Evolutionary conservation across 2,888 invertebrate species (phyloP).

Genomic region (Mallateleia sp.): DNA sequence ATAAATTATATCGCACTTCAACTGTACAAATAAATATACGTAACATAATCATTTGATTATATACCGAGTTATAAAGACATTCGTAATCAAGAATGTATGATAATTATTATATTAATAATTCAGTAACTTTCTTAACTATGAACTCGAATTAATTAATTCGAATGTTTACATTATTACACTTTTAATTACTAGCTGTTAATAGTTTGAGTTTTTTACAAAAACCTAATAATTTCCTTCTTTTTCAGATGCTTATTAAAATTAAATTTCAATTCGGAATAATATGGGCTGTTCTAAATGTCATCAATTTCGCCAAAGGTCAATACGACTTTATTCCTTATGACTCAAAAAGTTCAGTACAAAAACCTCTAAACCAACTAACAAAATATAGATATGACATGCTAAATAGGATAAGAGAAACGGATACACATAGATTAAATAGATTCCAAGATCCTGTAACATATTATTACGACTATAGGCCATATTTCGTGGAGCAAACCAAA

Average conservation of each 20-base stretch:
- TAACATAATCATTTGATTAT: too few relatives aligned
- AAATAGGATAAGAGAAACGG: slow-evolving; percentile 34
- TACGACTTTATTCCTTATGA: slow-evolving; percentile 38
- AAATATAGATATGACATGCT: slow-evolving; percentile 53
- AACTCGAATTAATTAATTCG: too few relatives aligned
- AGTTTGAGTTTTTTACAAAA: too few relatives aligned
- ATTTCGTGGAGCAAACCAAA: slow-evolving; percentile 6
- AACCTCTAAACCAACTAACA: slow-evolving; percentile 25
- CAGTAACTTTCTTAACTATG: too few relatives aligned
- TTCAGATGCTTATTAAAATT: slow-evolving; percentile 63
- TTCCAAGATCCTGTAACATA: slow-evolving; percentile 28
- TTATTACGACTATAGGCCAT: slow-evolving; percentile 26
- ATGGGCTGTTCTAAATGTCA: slow-evolving; percentile 36
- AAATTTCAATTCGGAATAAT: slow-evolving; percentile 10
- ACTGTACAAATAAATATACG: too few relatives aligned
- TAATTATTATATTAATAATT: too few relatives aligned
- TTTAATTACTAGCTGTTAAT: too few relatives aligned
- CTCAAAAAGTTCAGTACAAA: slow-evolving; percentile 8
- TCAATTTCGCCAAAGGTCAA: slow-evolving; percentile 31
- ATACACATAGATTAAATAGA: slow-evolving; percentile 11
- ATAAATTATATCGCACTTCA: too few relatives aligned
- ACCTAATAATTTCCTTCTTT: slow-evolving; percentile 7
- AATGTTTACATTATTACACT: too few relatives aligned
- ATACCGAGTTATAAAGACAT: too few relatives aligned
- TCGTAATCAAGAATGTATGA: too few relatives aligned